Conservation (phyloP, 1,140 invertebrate genomes). For the Anadara kagoshimensis region DNA sequence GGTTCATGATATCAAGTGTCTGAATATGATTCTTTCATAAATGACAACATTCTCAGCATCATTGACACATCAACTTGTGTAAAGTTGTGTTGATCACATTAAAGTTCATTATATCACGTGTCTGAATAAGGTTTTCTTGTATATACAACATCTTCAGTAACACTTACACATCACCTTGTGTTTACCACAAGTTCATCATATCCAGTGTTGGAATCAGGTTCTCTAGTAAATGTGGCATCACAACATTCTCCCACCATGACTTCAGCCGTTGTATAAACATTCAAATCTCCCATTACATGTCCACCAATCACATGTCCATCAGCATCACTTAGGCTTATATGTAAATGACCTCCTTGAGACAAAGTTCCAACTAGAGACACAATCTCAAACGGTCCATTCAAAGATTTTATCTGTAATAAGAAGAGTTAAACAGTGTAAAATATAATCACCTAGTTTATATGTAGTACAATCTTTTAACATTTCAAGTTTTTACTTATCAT, state of each 20-base stretch:
- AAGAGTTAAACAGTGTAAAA: neutral
- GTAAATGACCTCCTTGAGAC: constrained; percentile 74
- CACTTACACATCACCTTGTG: neutral
- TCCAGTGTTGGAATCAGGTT: constrained; percentile 66
- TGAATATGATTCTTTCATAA: too few species aligned
- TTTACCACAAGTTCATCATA: constrained; percentile 70
- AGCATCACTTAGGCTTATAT: constrained; percentile 70
- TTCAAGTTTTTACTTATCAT: too few species aligned
- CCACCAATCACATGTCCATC: constrained; percentile 72
- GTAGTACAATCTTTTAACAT: too few species aligned
- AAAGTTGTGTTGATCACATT: too few species aligned
- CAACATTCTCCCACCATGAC: constrained; percentile 71
- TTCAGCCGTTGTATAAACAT: constrained; percentile 75
- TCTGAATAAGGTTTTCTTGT: too few species aligned
- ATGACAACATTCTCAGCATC: too few species aligned
- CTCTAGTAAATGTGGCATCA: constrained; percentile 64
- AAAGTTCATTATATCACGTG: too few species aligned
- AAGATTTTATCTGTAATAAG: constrained; percentile 57
- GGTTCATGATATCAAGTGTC: too few species aligned
- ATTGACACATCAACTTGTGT: too few species aligned
- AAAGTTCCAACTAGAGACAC: constrained; percentile 74
- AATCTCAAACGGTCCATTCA: constrained; percentile 73
- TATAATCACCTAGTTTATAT: too few species aligned
- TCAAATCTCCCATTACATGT: constrained; percentile 74
- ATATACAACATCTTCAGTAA: too few species aligned